phyloP scores from a whole-genome alignment of 37 sponge, comb jelly and placozoan genomes.

The Hexactinellida sp. region DNA sequence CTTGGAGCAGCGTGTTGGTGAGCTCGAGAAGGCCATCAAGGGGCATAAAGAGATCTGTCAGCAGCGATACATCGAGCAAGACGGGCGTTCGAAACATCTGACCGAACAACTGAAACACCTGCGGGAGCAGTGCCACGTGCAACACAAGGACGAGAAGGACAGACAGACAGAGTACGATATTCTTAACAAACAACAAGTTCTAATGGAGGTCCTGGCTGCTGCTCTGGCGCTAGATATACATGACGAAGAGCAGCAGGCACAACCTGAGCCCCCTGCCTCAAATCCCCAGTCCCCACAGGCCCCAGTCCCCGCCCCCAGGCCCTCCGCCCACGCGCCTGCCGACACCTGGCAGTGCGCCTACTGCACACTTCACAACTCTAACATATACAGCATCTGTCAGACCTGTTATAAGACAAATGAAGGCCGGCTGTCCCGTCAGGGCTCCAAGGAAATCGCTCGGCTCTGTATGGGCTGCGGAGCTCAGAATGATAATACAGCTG shows the following conservation, averaged over 20 bases:
- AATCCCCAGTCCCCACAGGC: neutral
- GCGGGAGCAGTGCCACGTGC: neutral
- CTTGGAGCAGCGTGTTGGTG: neutral
- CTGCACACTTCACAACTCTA: neutral
- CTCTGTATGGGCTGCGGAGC: neutral
- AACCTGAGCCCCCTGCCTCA: neutral
- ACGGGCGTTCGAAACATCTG: neutral
- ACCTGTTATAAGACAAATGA: neutral
- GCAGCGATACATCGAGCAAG: conserved; percentile 9
- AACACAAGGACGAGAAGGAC: neutral
- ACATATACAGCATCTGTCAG: neutral
- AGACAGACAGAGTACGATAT: neutral
- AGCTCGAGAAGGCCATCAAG: neutral
- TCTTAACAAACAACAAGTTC: neutral
- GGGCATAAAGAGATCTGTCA: neutral
- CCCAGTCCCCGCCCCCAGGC: neutral
- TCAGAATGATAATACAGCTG: neutral
- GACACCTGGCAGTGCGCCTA: neutral
- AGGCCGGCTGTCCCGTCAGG: no score
- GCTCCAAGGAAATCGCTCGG: neutral
- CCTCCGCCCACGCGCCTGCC: neutral
- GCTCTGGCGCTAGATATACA: neutral
- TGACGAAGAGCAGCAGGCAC: neutral
- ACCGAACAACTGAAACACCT: neutral
- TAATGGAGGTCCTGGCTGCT: neutral